These are phyloP conservation scores for Toxotes lorentzi DNA, from an alignment of 2,797 vertebrate species.

Conservation along the genomic window DNA sequence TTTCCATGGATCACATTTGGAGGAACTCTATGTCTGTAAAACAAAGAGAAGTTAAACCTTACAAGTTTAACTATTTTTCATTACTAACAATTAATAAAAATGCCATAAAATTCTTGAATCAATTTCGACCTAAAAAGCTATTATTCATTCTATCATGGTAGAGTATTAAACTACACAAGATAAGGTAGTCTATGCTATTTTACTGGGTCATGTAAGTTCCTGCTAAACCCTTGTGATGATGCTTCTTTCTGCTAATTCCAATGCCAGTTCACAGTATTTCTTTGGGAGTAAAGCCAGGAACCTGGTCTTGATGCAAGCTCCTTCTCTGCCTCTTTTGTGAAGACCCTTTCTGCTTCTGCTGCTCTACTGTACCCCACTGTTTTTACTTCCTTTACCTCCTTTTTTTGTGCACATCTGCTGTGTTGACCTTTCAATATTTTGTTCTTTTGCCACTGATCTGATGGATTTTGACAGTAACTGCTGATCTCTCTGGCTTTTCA, in stretches of 20 bases:
- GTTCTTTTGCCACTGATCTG: constrained; percentile 37
- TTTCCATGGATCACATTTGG: no score
- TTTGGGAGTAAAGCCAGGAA: no score
- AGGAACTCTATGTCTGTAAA: no score
- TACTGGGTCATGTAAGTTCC: not conserved
- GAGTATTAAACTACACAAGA: no score
- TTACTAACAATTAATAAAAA: no score
- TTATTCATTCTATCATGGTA: no score
- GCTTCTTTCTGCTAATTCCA: not conserved
- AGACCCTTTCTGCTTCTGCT: constrained; percentile 48
- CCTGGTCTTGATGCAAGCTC: not conserved
- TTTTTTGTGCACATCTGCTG: constrained; percentile 37
- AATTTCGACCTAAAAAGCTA: no score
- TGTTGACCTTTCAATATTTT: no score
- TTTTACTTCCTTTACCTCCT: constrained; percentile 50
- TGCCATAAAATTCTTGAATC: no score
- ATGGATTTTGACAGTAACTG: constrained; percentile 40
- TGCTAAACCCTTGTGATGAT: not conserved
- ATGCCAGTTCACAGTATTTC: not conserved
- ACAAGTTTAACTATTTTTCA: no score
- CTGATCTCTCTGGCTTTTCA: constrained; percentile 41
- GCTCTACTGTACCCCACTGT: constrained; percentile 11
- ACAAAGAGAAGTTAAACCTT: no score
- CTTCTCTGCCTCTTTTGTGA: constrained; percentile 41
- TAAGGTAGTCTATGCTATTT: no score